phyloP scores from a whole-genome alignment of 2,113 vertebrate species.

The Sciurus niger region DNA sequence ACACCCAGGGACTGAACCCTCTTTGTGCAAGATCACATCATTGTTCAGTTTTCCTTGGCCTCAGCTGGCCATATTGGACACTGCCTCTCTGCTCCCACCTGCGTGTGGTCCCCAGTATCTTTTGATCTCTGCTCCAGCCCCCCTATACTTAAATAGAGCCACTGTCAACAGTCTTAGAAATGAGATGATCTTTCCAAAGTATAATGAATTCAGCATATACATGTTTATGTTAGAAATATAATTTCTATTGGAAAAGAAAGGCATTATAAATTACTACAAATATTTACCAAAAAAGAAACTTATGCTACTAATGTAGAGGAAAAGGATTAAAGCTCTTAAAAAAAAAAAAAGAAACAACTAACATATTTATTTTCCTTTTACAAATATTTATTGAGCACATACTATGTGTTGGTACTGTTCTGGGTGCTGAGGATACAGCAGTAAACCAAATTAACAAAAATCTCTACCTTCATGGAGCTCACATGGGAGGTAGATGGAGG shows the following conservation, averaged over 20 bases:
- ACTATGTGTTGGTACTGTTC: neutral
- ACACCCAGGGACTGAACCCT: neutral
- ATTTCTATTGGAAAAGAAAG: neutral
- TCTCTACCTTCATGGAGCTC: neutral
- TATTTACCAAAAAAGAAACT: constrained; percentile 11
- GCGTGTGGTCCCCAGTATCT: neutral
- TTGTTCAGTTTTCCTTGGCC: neutral
- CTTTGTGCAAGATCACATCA: no score
- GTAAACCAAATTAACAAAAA: neutral
- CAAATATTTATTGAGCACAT: neutral
- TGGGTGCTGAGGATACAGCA: neutral
- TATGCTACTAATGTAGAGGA: neutral
- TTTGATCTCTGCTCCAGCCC: neutral
- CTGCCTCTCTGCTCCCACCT: neutral
- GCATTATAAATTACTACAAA: constrained; percentile 14
- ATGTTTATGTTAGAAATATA: neutral
- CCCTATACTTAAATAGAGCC: neutral
- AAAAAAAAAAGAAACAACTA: neutral
- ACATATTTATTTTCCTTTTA: neutral
- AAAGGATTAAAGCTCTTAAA: neutral
- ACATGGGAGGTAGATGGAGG: neutral
- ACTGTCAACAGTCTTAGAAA: neutral
- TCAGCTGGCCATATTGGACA: neutral
- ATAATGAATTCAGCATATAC: neutral
- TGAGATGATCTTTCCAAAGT: neutral